Base-by-base conservation (phyloP, 2,888 invertebrate genomes). In the Drosophila fulvimacula region DNA sequence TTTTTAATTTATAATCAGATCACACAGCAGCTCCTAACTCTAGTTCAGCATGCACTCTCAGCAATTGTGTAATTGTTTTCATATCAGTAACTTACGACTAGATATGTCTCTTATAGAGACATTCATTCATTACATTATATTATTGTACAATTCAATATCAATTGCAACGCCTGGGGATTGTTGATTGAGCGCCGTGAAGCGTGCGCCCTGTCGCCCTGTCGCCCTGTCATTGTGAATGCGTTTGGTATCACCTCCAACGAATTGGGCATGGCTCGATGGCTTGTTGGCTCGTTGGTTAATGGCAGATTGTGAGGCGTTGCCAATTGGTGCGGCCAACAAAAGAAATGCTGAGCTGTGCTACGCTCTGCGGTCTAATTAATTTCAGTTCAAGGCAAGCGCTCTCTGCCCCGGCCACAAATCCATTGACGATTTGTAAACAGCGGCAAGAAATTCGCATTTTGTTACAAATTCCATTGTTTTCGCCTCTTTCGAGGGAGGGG, bases 401-500 rank as follows among this genome's bases (percentile, higher is more conserved):
- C 51, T 55, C 55, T 68, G 51, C 57, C 69, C 69, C 6, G 41
- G 61, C 59, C 70, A 73, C 74, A 78, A 78, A 79, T 79, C 69
- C 81, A 79, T 81, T 83, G 82, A 58, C 79, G 87, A 77, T 86
- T 86, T 81, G 81, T 81, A 53, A 65, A 52, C 63, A 67, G 67
- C 36, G 59, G 66, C 68, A 64, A 67, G 53, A 77, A 69, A 87
- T 83, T 83, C 87, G 83, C 87, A 81, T 84, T 87, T 82, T 67
- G 80, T 87, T 87, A 83, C 80, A 72, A 76, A 82, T 87, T 84
- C 69, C 78, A 84, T 87, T 83, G 87, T 86, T 63, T 66, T 55
- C 34, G 17, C 19, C 38, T 30, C 9, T 30, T 53, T 19, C 3
- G 36, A 7, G 57, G 57, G 24, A 3, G 57, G 46, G 36, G 42